Base-by-base conservation (phyloP, 1,140 invertebrate species). In the Campodea augens region DNA sequence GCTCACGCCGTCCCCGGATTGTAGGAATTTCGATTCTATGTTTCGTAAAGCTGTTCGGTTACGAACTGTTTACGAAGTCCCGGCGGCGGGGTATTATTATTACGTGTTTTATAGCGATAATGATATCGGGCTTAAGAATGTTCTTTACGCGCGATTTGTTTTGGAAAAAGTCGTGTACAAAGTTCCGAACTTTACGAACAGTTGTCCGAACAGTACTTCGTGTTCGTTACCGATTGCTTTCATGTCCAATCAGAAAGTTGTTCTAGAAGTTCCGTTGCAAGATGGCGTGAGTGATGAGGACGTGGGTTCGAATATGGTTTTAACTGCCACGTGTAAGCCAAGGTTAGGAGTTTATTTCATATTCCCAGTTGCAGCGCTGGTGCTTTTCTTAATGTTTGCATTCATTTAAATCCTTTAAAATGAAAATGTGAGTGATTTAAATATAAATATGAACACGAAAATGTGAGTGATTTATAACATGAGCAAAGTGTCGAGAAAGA, bases 71-170 rank as follows among this genome's bases (percentile, higher is more conserved):
- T 79, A 84, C 55, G 68, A 81, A 50, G 73, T 84, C 12, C 58
- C 64, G 22, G 64, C 71, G 32, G 73, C 81, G 60, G 81, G 80
- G 5, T 85, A 85, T 59, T 86, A 84, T 59, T 85, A 85, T 62
- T 85, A 83, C 56, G 82, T 85, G 49, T 85, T 86, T 63, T 85
- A 83, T 54, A 82, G 78, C 53, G 81, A 85, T 56, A 83, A 84
- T 63, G 81, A 85, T 58, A 63, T 75, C 46, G 73, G 76, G 7
- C 69, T 64, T 4, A 86, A 85, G 60, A 74, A 80, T 56, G n/a
- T n/a, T n/a, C 80, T 86, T 50, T 77, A 83, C 61, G 78, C 77
- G 10, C 69, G 81, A 49, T 85, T 86, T 61, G 77, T 83, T 64
- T 83, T 86, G 54, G 77, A 78, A 53, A 86, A 85, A 54, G 79